Percentiles rank a stretch among this genome's conserved stretches.
Evolutionary conservation across 2,113 vertebrate genomes (phyloP).

Genomic region (Phyllopteryx taeniolatus): DNA sequence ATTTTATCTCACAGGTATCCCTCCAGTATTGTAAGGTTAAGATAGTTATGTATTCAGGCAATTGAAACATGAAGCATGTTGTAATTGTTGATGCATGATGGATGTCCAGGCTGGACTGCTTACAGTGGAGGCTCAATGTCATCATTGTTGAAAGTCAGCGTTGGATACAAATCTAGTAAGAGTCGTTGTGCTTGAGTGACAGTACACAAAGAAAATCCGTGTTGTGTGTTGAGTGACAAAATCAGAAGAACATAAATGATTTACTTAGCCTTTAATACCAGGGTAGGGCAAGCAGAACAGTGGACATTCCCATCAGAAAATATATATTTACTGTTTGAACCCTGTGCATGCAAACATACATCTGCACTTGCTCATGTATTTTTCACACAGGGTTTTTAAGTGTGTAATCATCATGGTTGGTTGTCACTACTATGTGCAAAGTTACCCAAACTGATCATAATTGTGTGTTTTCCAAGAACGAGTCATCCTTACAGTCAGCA

Average conservation of each 20-base stretch:
- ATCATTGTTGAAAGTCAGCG: constrained; percentile 61
- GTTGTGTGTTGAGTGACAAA: constrained; percentile 57
- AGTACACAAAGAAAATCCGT: constrained; percentile 60
- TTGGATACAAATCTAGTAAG: constrained; percentile 55
- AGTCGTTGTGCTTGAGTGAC: constrained; percentile 55
- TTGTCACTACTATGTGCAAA: constrained; percentile 26
- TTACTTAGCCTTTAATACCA: constrained; percentile 52
- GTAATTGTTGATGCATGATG: constrained; percentile 19
- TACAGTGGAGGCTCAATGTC: constrained; percentile 56
- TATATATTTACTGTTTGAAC: background rate
- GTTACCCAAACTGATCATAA: constrained; percentile 55
- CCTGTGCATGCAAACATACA: constrained; percentile 6
- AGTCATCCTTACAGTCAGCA: constrained; percentile 28
- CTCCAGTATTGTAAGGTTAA: background rate
- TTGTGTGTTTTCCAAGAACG: constrained; percentile 46
- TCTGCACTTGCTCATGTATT: background rate
- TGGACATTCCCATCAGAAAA: constrained; percentile 28
- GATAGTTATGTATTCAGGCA: background rate
- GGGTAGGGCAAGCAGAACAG: constrained; percentile 29
- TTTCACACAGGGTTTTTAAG: background rate
- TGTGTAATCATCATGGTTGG: background rate
- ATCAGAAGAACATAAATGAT: constrained; percentile 61
- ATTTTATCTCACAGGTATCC: background rate
- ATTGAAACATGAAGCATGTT: constrained; percentile 7
- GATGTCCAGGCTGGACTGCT: background rate